Percentiles rank a stretch among this genome's conserved stretches.
Evolutionary conservation across 2,113 vertebrate genomes (phyloP).

Genomic region (Clupea harengus): DNA sequence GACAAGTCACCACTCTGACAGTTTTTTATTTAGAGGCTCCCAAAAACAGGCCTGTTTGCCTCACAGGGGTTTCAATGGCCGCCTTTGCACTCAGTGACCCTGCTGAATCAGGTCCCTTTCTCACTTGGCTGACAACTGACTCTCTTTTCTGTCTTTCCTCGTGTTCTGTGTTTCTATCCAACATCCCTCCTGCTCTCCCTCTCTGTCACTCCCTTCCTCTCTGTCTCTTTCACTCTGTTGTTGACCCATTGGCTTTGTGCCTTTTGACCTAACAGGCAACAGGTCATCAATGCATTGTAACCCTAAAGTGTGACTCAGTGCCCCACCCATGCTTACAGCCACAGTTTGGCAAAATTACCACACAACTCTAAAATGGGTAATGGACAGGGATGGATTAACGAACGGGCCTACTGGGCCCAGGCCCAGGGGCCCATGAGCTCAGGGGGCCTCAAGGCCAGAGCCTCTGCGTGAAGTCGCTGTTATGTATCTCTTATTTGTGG

Average conservation of each 20-base stretch:
- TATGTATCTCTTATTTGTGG: no score
- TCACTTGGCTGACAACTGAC: not conserved
- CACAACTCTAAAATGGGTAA: not conserved
- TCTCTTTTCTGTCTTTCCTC: not conserved
- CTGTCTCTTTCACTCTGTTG: not conserved
- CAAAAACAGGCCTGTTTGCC: not conserved
- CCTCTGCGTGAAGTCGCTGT: no score
- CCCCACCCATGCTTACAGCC: not conserved
- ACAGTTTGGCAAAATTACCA: not conserved
- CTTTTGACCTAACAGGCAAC: not conserved
- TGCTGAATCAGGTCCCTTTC: slow-evolving; percentile 13
- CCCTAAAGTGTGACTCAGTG: not conserved
- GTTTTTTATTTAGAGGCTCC: not conserved
- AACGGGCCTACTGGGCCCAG: no score
- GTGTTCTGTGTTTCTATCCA: not conserved
- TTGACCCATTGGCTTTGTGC: not conserved
- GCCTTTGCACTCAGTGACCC: not conserved
- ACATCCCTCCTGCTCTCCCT: not conserved
- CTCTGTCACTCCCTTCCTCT: not conserved
- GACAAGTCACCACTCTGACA: not conserved
- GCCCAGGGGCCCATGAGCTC: no score
- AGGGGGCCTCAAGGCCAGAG: no score
- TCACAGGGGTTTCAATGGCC: not conserved
- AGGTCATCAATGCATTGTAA: not conserved
- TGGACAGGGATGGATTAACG: no score